A percentile compares a stretch with the other conserved stretches of the same genome.
phyloP scores from a whole-genome alignment of 2,888 invertebrate species.

The Pantelozetes paolii region DNA sequence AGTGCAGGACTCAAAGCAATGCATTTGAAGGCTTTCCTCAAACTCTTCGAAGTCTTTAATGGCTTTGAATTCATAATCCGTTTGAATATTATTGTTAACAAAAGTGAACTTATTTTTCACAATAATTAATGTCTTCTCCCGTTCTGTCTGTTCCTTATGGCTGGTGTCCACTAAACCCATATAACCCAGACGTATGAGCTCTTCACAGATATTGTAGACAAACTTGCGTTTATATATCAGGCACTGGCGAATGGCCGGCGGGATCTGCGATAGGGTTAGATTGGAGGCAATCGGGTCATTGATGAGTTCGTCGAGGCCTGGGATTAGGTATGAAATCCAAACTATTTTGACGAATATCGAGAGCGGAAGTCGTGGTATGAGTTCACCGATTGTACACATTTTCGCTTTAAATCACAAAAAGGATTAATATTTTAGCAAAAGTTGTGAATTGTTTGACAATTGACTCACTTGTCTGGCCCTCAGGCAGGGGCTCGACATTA shows the following conservation, averaged over 20 bases:
- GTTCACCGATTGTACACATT: constrained; percentile 67
- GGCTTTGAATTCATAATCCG: constrained; percentile 28
- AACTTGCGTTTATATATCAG: constrained; percentile 60
- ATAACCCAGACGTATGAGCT: constrained; percentile 60
- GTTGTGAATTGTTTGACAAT: background rate
- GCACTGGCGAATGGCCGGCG: constrained; percentile 57
- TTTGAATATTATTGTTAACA: background rate
- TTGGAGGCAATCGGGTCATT: constrained; percentile 65
- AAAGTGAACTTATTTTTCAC: constrained; percentile 26
- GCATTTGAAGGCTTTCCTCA: constrained; percentile 21
- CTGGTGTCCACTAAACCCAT: constrained; percentile 58
- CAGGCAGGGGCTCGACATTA: constrained; percentile 56
- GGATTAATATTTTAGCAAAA: constrained; percentile 23
- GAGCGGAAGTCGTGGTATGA: constrained; percentile 66
- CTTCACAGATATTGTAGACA: constrained; percentile 59
- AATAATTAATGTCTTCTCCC: constrained; percentile 30
- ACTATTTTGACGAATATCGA: constrained; percentile 66
- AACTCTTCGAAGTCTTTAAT: constrained; percentile 35
- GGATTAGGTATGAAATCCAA: constrained; percentile 59
- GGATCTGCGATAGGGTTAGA: constrained; percentile 61
- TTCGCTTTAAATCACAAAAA: constrained; percentile 53
- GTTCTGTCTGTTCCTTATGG: constrained; percentile 16
- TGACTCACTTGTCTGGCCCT: constrained; percentile 55
- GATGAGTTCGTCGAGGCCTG: constrained; percentile 60
- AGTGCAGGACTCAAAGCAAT: constrained; percentile 30